Base-by-base conservation (phyloP, 2,797 vertebrate species). In the Intellagama lesueurii region DNA sequence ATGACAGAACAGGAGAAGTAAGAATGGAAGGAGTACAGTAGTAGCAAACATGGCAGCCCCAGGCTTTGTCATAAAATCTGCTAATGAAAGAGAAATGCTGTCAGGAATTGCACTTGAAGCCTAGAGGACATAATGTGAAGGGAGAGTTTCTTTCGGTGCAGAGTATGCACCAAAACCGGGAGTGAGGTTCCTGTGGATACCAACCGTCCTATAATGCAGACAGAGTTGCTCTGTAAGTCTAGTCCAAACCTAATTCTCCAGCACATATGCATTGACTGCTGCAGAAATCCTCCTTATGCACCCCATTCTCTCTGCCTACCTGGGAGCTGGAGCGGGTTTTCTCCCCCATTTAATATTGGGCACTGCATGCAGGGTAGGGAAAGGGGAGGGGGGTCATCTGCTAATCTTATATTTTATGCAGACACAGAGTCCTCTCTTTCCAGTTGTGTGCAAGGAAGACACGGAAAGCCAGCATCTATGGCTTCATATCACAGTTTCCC, bases 311-410 rank as follows among this genome's bases (percentile, higher is more conserved):
- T 91, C 91, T 93, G 0, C 90, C 91, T 94, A 90, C 91, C 89
- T 92, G 90, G 91, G 94, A 95, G 91, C 93, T 95, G 94, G 94
- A 92, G 94, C 85, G 91, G 83, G 75, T 5, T 4, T 9, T 64
- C 35, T 64, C 88, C 95, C 88, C 76, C 52, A 90, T 91, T 90
- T 92, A 90, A 87, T 91, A 89, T 3, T 40, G 87, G 60, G 79
- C 90, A 94, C 92, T 88, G 87, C 76, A 90, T 93, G 92, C 91
- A 87, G 78, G 85, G 89, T 83, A 28, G 66, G 89, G 85, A 56
- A 92, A 94, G 88, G 92, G 88, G 92, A 19, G 60, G 26, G 75
- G 87, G 60, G 84, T 70, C 76, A 81, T 79, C 81, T 69, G 60
- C 60, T 91, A 82, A 90, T 93, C 87, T 91, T 89, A 52, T 86